A percentile compares a stretch with the other conserved stretches of the same genome.
Conservation (phyloP, 37 sponge, comb jelly and placozoan species). For the Eunapius fragilis region DNA sequence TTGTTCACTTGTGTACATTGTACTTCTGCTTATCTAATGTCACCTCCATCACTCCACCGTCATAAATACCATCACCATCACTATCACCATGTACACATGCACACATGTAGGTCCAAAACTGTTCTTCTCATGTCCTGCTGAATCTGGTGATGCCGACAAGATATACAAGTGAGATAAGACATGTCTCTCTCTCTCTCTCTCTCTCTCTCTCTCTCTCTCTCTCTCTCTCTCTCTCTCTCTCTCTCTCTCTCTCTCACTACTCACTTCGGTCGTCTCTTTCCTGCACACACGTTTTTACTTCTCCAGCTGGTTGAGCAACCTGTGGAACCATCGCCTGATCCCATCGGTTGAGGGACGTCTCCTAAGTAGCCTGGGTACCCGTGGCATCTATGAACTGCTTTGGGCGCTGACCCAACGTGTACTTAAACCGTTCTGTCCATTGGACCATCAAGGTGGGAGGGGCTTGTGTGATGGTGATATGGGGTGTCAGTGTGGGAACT, state of each 20-base stretch:
- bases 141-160: constrained; percentile 4
- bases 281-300: too few species aligned
- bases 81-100: not conserved
- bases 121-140: constrained; percentile 42
- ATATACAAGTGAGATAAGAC: not conserved
- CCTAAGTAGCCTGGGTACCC: not conserved
- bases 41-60: too few species aligned
- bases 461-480: not conserved
- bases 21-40: too few species aligned
- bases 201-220: constrained; percentile 15
- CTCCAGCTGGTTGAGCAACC: constrained; percentile 53
- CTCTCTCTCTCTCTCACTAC: constrained; percentile 27
- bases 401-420: not conserved
- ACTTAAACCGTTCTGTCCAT: constrained; percentile 4
- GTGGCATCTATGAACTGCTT: not conserved
- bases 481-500: not conserved
- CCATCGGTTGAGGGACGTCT: constrained; percentile 52
- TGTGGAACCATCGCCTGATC: constrained; percentile 74
- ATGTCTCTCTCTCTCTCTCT: not conserved
- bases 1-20: not conserved
- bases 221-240: constrained; percentile 28
- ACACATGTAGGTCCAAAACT: constrained; percentile 19
- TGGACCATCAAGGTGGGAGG: constrained; percentile 1
- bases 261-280: not conserved
- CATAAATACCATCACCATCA: too few species aligned